Conservation (phyloP, 2,888 invertebrate species). For the Leucozona laternaria region DNA sequence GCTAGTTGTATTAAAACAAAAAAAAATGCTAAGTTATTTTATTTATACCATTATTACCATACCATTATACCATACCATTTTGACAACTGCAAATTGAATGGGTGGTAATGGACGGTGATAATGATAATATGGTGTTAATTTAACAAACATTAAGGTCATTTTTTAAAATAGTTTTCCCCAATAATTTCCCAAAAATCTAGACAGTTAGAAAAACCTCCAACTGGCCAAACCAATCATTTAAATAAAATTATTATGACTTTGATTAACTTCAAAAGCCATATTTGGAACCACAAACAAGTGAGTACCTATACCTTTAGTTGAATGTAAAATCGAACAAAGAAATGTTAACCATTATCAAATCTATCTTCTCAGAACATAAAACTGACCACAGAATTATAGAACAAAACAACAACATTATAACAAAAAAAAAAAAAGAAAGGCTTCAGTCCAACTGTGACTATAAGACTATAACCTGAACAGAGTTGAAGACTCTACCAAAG, state of each 20-base stretch:
- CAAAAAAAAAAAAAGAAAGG: slow-evolving; percentile 40
- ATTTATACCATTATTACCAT: too few species aligned
- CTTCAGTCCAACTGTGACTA: slow-evolving; percentile 19
- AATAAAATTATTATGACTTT: not conserved
- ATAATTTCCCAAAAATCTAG: too few species aligned
- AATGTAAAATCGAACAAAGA: slow-evolving; percentile 22
- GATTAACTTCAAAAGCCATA: not conserved
- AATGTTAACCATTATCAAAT: slow-evolving; percentile 7
- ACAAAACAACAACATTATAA: slow-evolving; percentile 18
- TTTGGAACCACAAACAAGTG: not conserved
- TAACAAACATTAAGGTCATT: too few species aligned
- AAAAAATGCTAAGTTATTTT: too few species aligned
- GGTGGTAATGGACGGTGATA: too few species aligned
- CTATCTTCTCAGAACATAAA: slow-evolving; percentile 19
- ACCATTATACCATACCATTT: too few species aligned
- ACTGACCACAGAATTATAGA: slow-evolving; percentile 27
- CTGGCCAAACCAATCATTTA: not conserved
- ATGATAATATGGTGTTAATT: too few species aligned
- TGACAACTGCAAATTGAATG: too few species aligned
- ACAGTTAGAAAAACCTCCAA: not conserved
- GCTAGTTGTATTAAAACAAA: too few species aligned
- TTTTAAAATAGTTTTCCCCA: too few species aligned
- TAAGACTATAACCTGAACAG: slow-evolving; percentile 40
- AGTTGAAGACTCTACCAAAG: slow-evolving; percentile 35
- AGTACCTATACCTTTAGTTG: not conserved